phyloP scores from a whole-genome alignment of 2,797 vertebrate species.

The Knipowitschia caucasica region DNA sequence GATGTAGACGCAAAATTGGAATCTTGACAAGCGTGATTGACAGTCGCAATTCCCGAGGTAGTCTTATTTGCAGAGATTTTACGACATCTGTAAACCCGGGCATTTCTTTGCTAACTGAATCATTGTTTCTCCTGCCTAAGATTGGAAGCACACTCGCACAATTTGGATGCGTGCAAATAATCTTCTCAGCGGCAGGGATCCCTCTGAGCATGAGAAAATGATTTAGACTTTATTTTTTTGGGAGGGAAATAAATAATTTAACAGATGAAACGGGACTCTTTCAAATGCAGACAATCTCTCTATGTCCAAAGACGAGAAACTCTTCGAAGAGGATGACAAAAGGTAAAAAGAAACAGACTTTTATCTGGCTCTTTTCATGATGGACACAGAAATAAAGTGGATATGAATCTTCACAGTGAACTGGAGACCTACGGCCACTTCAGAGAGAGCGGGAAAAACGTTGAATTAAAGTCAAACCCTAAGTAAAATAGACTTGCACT shows the following conservation, averaged over 20 bases:
- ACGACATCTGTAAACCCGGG: constrained; percentile 59
- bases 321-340: constrained; percentile 20
- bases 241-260: constrained; percentile 69
- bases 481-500: constrained; percentile 73
- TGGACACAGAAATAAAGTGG: constrained; percentile 62
- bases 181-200: constrained; percentile 61
- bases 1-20: constrained; percentile 69
- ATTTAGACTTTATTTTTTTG: constrained; percentile 65
- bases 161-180: constrained; percentile 65
- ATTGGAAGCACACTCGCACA: constrained; percentile 56
- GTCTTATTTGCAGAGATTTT: constrained; percentile 72
- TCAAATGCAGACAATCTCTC: constrained; percentile 64
- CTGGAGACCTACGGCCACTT: constrained; percentile 56
- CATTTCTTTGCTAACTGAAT: constrained; percentile 51
- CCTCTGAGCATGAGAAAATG: constrained; percentile 58
- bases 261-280: constrained; percentile 46
- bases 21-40: constrained; percentile 77
- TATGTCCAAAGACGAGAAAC: constrained; percentile 46
- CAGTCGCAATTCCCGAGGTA: constrained; percentile 69
- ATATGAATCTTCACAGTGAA: constrained; percentile 60
- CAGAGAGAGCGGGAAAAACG: constrained; percentile 49
- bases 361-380: constrained; percentile 47
- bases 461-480: constrained; percentile 67
- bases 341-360: constrained; percentile 39
- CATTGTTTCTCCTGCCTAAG: constrained; percentile 59